Conservation (phyloP, 2,797 vertebrate species). For the Girardinus metallicus region DNA sequence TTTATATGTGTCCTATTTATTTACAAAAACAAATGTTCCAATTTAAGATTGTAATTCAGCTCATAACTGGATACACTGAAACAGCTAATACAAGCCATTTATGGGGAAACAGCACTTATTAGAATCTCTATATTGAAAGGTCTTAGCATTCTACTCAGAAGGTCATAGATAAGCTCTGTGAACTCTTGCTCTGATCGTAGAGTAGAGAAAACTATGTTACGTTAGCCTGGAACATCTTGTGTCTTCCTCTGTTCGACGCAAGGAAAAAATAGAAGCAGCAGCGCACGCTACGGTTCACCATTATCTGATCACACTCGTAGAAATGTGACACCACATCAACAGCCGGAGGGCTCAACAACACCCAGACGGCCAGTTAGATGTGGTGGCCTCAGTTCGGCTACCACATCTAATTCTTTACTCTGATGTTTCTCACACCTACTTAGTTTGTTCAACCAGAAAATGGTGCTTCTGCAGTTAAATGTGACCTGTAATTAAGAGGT, state of each 20-base stretch:
- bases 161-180: not conserved
- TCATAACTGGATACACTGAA: not conserved
- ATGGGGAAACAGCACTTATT: not conserved
- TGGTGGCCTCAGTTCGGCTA: conserved; percentile 6
- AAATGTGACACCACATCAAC: conserved; percentile 48
- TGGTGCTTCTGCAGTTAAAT: conserved; percentile 34
- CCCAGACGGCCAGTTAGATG: conserved; percentile 28
- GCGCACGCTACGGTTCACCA: conserved; percentile 26
- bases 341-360: conserved; percentile 33
- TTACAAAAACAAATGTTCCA: not conserved
- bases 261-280: not conserved
- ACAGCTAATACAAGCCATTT: not conserved
- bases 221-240: conserved; percentile 38
- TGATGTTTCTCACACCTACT: conserved; percentile 18
- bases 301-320: conserved; percentile 55
- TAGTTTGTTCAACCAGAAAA: conserved; percentile 33
- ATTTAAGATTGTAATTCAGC: not conserved
- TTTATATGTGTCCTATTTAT: not conserved
- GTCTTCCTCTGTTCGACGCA: conserved; percentile 38
- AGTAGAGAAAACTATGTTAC: conserved; percentile 52
- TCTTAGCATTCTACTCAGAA: not conserved
- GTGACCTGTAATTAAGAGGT: conserved; percentile 31
- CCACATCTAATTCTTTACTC: conserved; percentile 35
- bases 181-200: conserved; percentile 41
- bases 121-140: not conserved